Evolutionary conservation across 1,140 invertebrate genomes (phyloP), one percentile per base, ranked within the genome.

Genomic region (Rhagoletis pomonella): DNA sequence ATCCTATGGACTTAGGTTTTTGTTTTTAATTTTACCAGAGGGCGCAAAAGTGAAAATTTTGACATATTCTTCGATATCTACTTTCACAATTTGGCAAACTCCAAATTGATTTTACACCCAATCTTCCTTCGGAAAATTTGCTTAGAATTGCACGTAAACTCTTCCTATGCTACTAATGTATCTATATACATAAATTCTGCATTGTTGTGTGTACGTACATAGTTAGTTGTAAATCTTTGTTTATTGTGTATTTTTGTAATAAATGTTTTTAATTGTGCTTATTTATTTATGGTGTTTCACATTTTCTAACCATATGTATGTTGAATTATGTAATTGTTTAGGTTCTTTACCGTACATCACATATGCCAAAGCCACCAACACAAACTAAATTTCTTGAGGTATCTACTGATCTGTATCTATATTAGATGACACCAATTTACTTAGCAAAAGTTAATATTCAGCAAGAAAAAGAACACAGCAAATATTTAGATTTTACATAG

Each of bases 341-440:
- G 87, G 62, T 88, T 84, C 60, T 64, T 39, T 86, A 88, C 65
- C 87, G 87, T 62, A 88, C 64, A 59, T 88, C 87, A 58, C 86
- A 84, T 81, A n/a, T 81, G 55, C 19, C 87, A 62, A 88, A 87
- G 62, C 62, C 67, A 69, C 85, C 87, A 47, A 77, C 65, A 29
- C 55, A 65, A 67, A 84, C 50, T 44, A 87, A 65, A 55, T 85
- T 87, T 77, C 87, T 73, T 84, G 87, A 87, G 87, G 87, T 87
- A 87, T 84, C 59, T 87, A 77, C 47, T 29, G 67, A 65, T 67
- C 44, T 17, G 12, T 86, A 64, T 86, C 67, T 29, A 29, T 29
- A 29, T 65, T 87, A 87, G 84, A 19, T 29, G 58, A 67, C n/a
- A 50, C 6, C 4, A 19, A 42, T 17, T 62, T 62, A 14, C 12